Percentiles rank a stretch among this genome's conserved stretches.
Conservation (phyloP, 2,797 vertebrate genomes). For the Pempheris klunzingeri region DNA sequence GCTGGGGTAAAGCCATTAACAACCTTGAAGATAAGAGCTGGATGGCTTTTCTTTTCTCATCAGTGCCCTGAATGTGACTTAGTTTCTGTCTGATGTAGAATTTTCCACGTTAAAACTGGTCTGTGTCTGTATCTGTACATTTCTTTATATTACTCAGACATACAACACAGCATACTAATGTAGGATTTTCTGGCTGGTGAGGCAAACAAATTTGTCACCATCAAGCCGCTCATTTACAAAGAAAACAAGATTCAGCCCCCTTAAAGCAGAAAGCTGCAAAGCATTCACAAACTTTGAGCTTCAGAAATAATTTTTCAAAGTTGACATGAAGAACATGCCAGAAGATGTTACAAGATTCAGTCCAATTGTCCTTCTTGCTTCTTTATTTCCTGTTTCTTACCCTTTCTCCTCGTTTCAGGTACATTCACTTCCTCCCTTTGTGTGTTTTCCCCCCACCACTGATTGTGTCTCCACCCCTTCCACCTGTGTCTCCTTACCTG, state of each 20-base stretch:
- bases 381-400: too few relatives aligned
- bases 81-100: neutral
- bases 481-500: too few relatives aligned
- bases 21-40: neutral
- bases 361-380: too few relatives aligned
- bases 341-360: conserved; percentile 27
- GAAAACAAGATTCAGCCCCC: conserved; percentile 1
- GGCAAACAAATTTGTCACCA: neutral
- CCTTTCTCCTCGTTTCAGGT: too few relatives aligned
- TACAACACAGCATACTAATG: conserved; percentile 1
- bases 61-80: neutral
- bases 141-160: neutral
- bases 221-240: conserved; percentile 4
- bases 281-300: conserved; percentile 1
- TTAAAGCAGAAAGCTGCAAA: neutral
- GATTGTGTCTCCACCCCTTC: too few relatives aligned
- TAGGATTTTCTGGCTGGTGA: conserved; percentile 2
- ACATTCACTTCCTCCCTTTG: too few relatives aligned
- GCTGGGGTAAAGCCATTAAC: neutral
- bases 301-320: conserved; percentile 51
- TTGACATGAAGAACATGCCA: conserved; percentile 41
- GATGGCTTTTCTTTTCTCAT: neutral
- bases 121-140: too few relatives aligned
- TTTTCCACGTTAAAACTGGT: neutral
- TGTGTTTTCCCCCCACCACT: too few relatives aligned